Conservation (phyloP, 2,797 vertebrate species). For the Sebastes matsubarae region DNA sequence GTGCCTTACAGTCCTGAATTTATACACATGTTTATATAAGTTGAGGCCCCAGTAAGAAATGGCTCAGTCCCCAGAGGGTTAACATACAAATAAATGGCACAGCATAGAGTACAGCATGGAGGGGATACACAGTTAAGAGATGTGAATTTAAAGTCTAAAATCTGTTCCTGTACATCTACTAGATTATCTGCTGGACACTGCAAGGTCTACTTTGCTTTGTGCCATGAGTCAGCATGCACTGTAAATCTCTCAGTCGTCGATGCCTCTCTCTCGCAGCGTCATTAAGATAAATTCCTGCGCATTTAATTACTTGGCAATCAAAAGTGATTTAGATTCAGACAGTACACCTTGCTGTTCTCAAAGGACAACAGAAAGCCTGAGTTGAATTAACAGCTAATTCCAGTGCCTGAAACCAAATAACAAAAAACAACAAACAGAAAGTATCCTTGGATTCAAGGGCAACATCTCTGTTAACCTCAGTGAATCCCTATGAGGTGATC, state of each 20-base stretch:
- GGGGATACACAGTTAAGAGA: not conserved
- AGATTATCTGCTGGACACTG: constrained; percentile 5
- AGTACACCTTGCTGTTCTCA: constrained; percentile 25
- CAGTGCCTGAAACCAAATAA: constrained; percentile 39
- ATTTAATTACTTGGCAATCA: constrained; percentile 59
- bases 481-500: constrained; percentile 47
- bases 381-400: constrained; percentile 55
- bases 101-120: not conserved
- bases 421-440: constrained; percentile 61
- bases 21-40: not conserved
- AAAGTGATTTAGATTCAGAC: constrained; percentile 46
- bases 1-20: not conserved
- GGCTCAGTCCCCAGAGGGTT: not conserved
- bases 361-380: constrained; percentile 43
- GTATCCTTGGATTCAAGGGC: constrained; percentile 62
- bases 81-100: too few relatives aligned
- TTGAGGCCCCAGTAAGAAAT: not conserved
- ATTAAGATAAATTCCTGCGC: constrained; percentile 44
- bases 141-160: not conserved
- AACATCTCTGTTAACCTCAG: constrained; percentile 40
- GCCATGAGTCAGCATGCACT: constrained; percentile 23
- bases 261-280: constrained; percentile 24
- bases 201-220: constrained; percentile 2
- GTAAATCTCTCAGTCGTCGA: constrained; percentile 45
- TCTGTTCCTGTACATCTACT: not conserved